Conservation (phyloP, 2,113 vertebrate species). For the Potamarius usumacintae region DNA sequence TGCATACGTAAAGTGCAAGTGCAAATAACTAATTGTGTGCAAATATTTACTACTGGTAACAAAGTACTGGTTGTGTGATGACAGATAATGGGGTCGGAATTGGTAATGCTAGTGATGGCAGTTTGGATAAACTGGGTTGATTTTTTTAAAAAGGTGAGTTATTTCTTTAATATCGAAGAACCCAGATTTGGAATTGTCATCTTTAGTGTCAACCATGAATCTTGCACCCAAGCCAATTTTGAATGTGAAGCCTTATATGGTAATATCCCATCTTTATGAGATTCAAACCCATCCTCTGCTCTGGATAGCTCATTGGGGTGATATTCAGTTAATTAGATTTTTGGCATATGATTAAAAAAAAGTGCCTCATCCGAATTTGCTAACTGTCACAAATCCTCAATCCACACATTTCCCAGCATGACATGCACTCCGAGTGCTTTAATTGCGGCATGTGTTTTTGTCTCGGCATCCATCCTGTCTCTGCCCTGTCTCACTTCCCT, state of each 20-base stretch:
- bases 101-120: neutral
- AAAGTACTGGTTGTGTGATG: neutral
- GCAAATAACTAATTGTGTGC: no score
- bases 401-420: neutral
- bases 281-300: neutral
- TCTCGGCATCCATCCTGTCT: neutral
- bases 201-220: neutral
- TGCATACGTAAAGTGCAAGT: no score
- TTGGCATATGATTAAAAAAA: neutral
- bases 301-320: neutral
- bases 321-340: slow-evolving; percentile 13
- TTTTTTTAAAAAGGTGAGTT: neutral
- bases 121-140: neutral
- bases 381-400: neutral
- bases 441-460: slow-evolving; percentile 1
- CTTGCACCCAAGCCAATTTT: neutral
- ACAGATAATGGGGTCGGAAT: neutral
- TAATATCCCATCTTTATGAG: neutral
- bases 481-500: neutral
- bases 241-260: neutral
- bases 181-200: neutral
- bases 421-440: neutral
- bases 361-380: neutral
- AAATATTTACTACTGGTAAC: neutral
- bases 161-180: neutral